These are phyloP conservation scores for Phaetusa simplex DNA, from an alignment of 2,113 vertebrate species.

Conservation along the genomic window DNA sequence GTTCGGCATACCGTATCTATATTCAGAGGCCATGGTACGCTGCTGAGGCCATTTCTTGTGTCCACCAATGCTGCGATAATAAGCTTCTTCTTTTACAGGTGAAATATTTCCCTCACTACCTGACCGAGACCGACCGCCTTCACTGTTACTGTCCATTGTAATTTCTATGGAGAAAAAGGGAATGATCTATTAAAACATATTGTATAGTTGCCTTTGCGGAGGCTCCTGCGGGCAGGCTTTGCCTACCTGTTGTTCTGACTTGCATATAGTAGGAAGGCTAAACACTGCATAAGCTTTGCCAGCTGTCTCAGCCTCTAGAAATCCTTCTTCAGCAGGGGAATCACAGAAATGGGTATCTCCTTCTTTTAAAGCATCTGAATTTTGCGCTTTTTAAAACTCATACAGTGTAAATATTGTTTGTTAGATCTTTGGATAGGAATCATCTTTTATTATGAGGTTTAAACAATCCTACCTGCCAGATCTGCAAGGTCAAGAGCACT, in stretches of 20 bases:
- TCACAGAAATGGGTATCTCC: background rate
- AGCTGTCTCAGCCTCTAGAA: background rate
- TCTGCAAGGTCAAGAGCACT: slow-evolving; percentile 53
- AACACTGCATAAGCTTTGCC: background rate
- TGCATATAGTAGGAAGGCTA: background rate
- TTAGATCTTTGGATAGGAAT: background rate
- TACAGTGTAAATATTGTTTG: background rate
- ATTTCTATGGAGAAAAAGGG: slow-evolving; percentile 85
- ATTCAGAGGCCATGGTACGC: slow-evolving; percentile 80
- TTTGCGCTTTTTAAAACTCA: background rate
- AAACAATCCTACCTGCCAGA: slow-evolving; percentile 36
- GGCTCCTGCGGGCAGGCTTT: background rate
- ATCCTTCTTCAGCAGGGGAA: background rate
- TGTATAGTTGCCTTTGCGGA: background rate
- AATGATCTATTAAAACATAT: slow-evolving; percentile 62
- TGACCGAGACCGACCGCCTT: slow-evolving; percentile 73
- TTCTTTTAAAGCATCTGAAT: background rate
- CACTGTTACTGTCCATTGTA: slow-evolving; percentile 94
- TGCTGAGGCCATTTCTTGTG: slow-evolving; percentile 83
- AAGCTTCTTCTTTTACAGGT: slow-evolving; percentile 87
- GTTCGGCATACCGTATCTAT: slow-evolving; percentile 84
- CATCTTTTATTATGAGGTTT: slow-evolving; percentile 7
- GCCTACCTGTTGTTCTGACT: background rate
- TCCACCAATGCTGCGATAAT: slow-evolving; percentile 87
- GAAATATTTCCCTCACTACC: slow-evolving; percentile 90